phyloP scores from a whole-genome alignment of 2,113 vertebrate species.

The Holacanthus passer region DNA sequence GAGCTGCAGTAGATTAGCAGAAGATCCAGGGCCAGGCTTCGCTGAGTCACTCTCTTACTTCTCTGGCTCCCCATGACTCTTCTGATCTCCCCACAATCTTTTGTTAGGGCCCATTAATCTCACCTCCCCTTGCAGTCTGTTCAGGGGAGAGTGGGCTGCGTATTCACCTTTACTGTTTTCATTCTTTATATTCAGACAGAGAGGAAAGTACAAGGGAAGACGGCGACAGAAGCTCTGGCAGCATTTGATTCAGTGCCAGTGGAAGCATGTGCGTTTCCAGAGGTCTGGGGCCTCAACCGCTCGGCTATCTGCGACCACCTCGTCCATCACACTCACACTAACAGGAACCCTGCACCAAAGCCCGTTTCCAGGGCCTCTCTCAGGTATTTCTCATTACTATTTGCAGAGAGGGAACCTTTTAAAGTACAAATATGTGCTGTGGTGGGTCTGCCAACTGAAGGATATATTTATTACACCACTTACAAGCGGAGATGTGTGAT shows the following conservation, averaged over 20 bases:
- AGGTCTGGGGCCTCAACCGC: constrained; percentile 22
- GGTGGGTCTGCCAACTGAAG: constrained; percentile 21
- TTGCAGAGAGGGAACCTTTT: constrained; percentile 40
- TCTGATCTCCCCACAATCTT: constrained; percentile 57
- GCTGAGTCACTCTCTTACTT: constrained; percentile 37
- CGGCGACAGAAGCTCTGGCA: constrained; percentile 15
- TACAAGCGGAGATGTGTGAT: constrained; percentile 23
- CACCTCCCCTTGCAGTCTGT: constrained; percentile 35
- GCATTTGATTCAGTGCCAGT: constrained; percentile 49
- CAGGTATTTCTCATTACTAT: constrained; percentile 63
- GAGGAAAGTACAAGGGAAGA: constrained; percentile 1
- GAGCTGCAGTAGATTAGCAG: constrained; percentile 56
- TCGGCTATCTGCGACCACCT: constrained; percentile 39
- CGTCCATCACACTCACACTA: constrained; percentile 51
- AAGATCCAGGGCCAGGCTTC: constrained; percentile 42
- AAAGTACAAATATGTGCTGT: constrained; percentile 54
- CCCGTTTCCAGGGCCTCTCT: constrained; percentile 56
- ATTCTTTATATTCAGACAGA: constrained; percentile 32
- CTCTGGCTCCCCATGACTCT: constrained; percentile 40
- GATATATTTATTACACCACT: constrained; percentile 51
- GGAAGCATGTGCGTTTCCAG: constrained; percentile 36
- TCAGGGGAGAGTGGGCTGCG: constrained; percentile 13
- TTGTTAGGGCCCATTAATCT: constrained; percentile 64
- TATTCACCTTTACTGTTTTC: constrained; percentile 47
- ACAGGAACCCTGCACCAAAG: constrained; percentile 32